Conservation (phyloP, 2,888 invertebrate species). For the Clostera curtula region DNA sequence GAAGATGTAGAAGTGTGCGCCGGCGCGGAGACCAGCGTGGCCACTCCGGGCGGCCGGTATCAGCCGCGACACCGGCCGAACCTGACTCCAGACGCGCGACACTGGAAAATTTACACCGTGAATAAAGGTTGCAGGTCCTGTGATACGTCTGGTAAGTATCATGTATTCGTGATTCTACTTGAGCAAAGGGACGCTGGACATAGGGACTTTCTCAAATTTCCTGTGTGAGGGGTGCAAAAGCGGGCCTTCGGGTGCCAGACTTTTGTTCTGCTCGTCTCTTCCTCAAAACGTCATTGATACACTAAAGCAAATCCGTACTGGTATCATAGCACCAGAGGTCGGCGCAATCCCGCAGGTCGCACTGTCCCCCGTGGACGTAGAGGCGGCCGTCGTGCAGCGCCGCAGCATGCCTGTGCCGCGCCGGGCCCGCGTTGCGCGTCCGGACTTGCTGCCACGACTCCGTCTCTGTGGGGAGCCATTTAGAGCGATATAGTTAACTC, state of each 20-base stretch:
- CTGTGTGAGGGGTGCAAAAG: too few relatives aligned
- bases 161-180: too few relatives aligned
- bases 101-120: too few relatives aligned
- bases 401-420: constrained; percentile 90
- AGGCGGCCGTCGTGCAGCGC: constrained; percentile 84
- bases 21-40: constrained; percentile 85
- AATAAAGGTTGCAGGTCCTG: too few relatives aligned
- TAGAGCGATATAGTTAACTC: too few relatives aligned
- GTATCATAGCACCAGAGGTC: constrained; percentile 90
- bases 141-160: too few relatives aligned
- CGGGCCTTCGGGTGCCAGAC: too few relatives aligned
- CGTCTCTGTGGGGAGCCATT: constrained; percentile 76
- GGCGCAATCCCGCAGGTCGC: constrained; percentile 83
- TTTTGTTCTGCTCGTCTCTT: too few relatives aligned
- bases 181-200: too few relatives aligned
- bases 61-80: constrained; percentile 77
- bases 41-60: constrained; percentile 84
- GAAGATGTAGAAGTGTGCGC: constrained; percentile 85
- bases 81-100: constrained; percentile 77
- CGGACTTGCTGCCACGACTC: constrained; percentile 83
- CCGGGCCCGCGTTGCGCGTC: constrained; percentile 65
- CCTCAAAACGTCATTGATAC: too few relatives aligned
- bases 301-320: constrained; percentile 45
- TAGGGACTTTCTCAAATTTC: too few relatives aligned
- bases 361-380: constrained; percentile 93